Base-by-base conservation (phyloP, 2,113 vertebrate species). In the Sebastes schlegelii region DNA sequence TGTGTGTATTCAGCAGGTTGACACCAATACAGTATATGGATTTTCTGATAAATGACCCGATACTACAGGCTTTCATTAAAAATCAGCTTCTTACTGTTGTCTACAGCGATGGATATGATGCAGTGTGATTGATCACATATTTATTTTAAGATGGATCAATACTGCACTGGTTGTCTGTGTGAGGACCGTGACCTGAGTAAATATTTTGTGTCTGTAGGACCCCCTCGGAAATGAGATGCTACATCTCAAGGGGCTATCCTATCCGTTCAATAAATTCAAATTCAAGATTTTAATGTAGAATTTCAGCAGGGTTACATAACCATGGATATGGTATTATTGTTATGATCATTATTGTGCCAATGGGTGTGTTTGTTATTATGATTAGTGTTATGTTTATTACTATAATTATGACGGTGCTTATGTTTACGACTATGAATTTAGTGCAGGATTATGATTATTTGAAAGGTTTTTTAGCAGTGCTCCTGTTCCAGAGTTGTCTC, bases 31-130 rank as follows among this genome's bases (percentile, higher is more conserved):
- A 76, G 23, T 72, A 40, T 64, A 80, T 79, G 61, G 80, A 88
- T 84, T 84, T 79, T 54, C n/a, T 85, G 84, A 88, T 73, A 54
- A 85, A 86, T 78, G 57, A 17, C 45, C 21, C 4, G 1, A 66
- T 77, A 34, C 78, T 75, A 51, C 45, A 21, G 72, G 60, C 64
- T 63, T 67, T 70, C 65, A 63, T 85, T 62, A 87, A 72, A 74
- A 65, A 82, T 83, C 69, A 66, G 52, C 52, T 60, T 80, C 42
- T 51, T 4, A 0, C 79, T 40, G 74, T 62, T 74, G 81, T 83
- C 72, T 23, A 17, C 76, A 58, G 46, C 64, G 46, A 82, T 60
- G 43, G 49, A 75, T 61, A 60, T 67, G 64, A 80, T 14, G 54
- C 16, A 5, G 34, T 64, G 77, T 80, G 77, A 88, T 70, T 73